Evolutionary conservation across 2,797 vertebrate genomes (phyloP), one percentile per base, ranked within the genome.

Genomic region (Galagoides demidoff): DNA sequence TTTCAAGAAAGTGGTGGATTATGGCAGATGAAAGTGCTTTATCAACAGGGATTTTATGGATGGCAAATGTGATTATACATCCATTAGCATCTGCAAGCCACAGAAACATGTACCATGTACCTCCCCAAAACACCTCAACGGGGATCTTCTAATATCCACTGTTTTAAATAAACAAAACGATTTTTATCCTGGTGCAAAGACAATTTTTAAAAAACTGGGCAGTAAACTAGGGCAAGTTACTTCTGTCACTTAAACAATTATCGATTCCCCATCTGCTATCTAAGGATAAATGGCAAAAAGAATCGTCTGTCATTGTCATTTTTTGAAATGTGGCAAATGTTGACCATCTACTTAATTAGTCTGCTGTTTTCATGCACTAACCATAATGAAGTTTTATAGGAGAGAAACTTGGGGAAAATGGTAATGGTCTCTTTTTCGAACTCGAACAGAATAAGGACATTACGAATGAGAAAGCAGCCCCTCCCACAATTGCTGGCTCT

Each of bases 41-140:
- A 88, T 68, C 94, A 95, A 94, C 63, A 82, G 95, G 89, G 81
- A 84, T 87, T 95, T 93, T 93, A 89, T 82, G 78, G 81, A 79
- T 91, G 92, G 84, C 83, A 90, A 97, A 89, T 92, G 94, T 92
- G 45, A 95, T 96, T 93, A 89, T 87, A 86, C 49, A 49, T 63
- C 89, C 76, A 95, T 92, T 95, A 97, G 84, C 94, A 85, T 95
- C 45, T 7, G 29, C 4, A 74, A 95, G 66, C 49, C 79, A 81
- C 88, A 76, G 66, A 91, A 84, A 49, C 64, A 55, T 19, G 66
- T 78, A 76, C 84, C 90, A 71, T 6, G 14, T 20, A 34, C 85
- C 68, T 89, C 59, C 55, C 0, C 0, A 73, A 94, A 94, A 77
- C 31, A 85, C 25, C 86, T 96, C 71, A 11, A 8, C 61, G 27